Evolutionary conservation across 2,113 vertebrate species (phyloP), one percentile per base, ranked within the genome.

Genomic region (Triplophysa tibetana): DNA sequence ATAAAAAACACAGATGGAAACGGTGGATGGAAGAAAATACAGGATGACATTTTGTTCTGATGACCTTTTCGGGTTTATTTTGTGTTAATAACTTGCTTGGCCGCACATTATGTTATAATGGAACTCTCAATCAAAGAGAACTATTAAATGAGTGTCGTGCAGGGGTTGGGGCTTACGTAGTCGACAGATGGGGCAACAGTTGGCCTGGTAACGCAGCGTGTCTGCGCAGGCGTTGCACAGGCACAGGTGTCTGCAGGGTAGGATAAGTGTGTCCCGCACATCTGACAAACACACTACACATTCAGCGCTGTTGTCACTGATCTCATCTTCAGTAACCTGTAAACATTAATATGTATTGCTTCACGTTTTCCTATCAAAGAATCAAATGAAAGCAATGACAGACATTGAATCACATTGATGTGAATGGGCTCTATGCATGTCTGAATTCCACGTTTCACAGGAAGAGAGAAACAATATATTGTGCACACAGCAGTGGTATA

Each of bases 231-330:
- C 94, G 78, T 96, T 98, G 84, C 97, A 98, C 61, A 98, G 92
- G 87, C 97, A 98, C 87, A 98, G 92, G 89, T 98, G 97, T 75
- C 97, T 93, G 89, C 97, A 99, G 43, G 97, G 97, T 88, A 99
- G 93, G 87, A 99, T 99, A 78, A 99, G 92, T 0, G 98, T 99
- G 88, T 99, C 98, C 0, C 98, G 95, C 0, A 99, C 92, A 0
- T 99, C 97, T 0, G 98, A 99, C 81, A 99, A 93, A 88, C 98
- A 99, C 78, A 98, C 98, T 62, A 99, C 98, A 0, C 98, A 99
- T 92, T 99, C 98, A 0, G 97, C 96, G 0, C 98, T 99, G 92
- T 98, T 99, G 61, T 99, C 98, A 0, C 96, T 99, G 68, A 97
- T 97, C 87, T 99, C 97, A 0, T 99, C 97, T 26, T 98, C 97